A percentile compares a stretch with the other conserved stretches of the same genome.
phyloP scores from a whole-genome alignment of 2,888 invertebrate species.

The Dysmachus trigonus region DNA sequence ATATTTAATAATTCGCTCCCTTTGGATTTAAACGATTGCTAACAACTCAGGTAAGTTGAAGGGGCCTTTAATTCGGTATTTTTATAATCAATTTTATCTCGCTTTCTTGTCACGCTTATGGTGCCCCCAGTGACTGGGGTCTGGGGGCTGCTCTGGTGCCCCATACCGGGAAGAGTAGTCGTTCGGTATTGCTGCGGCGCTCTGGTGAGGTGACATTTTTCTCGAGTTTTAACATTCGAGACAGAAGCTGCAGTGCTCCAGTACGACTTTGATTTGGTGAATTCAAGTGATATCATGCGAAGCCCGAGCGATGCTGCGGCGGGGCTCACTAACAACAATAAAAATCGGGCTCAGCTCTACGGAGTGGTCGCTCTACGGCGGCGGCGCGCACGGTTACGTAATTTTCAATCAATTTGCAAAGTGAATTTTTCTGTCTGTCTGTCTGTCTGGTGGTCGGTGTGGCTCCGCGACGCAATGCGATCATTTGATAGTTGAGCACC shows the following conservation, averaged over 20 bases:
- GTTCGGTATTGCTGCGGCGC: neutral
- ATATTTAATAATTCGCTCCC: neutral
- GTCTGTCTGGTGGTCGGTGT: neutral
- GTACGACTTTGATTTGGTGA: neutral
- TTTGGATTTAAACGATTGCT: neutral
- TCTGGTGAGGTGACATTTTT: neutral
- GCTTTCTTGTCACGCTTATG: neutral
- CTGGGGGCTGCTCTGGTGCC: neutral
- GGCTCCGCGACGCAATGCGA: too few relatives aligned
- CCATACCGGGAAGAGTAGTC: too few relatives aligned
- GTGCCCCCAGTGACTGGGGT: neutral
- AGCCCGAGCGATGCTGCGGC: neutral
- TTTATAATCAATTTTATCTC: neutral
- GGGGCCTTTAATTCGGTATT: neutral
- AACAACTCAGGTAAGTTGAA: neutral
- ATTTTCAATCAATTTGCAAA: constrained; percentile 21
- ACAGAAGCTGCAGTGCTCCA: neutral
- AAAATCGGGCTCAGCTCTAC: too few relatives aligned
- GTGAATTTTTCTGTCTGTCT: constrained; percentile 29
- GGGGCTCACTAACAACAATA: neutral
- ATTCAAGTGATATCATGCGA: neutral
- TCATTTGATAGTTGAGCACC: neutral
- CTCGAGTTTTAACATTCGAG: neutral
- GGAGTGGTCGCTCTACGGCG: neutral
- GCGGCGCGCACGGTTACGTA: constrained; percentile 9